Evolutionary conservation across 2,113 vertebrate species (phyloP).

Genomic region (Fulica atra): DNA sequence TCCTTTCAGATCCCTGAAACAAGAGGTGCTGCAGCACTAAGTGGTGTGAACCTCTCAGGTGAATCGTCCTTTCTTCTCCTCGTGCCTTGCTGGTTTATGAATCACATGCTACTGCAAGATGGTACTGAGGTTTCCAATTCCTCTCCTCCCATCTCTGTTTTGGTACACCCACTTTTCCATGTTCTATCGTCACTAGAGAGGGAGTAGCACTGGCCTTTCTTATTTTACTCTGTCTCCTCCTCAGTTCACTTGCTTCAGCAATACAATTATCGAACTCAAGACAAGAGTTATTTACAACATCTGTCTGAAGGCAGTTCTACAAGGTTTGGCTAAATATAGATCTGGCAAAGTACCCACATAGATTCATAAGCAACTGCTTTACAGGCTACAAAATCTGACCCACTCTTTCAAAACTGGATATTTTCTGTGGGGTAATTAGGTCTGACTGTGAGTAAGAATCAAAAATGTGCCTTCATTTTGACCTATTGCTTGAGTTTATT

Average conservation of each 20-base stretch:
- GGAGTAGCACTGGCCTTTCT: neutral
- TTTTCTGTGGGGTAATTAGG: neutral
- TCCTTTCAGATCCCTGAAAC: neutral
- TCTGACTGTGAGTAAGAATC: neutral
- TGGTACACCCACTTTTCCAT: neutral
- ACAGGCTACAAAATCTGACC: neutral
- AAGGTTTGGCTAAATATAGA: constrained; percentile 4
- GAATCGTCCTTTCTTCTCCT: neutral
- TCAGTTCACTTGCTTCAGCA: neutral
- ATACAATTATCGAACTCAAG: neutral
- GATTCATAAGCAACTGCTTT: neutral
- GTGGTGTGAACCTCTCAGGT: neutral
- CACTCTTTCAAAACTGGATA: neutral
- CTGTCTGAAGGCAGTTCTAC: neutral
- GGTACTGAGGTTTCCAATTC: neutral
- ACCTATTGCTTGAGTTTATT: constrained; percentile 18
- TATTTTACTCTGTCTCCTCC: neutral
- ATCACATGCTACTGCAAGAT: neutral
- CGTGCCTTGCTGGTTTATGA: neutral
- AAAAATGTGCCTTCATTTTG: constrained; percentile 10
- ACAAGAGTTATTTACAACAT: neutral
- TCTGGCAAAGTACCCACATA: neutral
- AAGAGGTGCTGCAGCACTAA: neutral
- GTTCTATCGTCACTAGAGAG: neutral
- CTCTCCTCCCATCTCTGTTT: neutral